Evolutionary conservation across 2,113 vertebrate genomes (phyloP).

Genomic region (Eretmochelys imbricata): DNA sequence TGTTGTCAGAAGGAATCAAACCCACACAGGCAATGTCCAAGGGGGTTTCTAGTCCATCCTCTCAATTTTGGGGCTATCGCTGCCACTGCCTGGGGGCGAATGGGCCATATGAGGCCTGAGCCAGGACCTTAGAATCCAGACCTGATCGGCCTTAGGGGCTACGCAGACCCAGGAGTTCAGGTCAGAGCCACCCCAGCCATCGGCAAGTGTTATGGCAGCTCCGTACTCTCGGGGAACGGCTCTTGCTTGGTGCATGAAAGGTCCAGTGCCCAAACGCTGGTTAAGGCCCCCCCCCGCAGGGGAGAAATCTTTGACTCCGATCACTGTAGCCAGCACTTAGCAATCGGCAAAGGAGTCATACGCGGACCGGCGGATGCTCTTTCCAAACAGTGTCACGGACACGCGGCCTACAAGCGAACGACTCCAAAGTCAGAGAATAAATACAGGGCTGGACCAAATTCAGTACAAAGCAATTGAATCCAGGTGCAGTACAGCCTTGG

Average conservation of each 20-base stretch:
- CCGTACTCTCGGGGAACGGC: neutral
- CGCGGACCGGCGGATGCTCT: neutral
- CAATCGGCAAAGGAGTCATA: neutral
- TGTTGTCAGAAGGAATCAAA: neutral
- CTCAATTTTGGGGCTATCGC: no score
- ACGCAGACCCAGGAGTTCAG: neutral
- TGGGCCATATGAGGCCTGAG: neutral
- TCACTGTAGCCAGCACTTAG: neutral
- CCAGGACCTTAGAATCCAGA: neutral
- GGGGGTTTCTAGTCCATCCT: neutral
- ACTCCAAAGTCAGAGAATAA: neutral
- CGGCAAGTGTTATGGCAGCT: neutral
- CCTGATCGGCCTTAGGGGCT: neutral
- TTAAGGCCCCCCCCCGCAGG: neutral
- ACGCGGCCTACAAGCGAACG: neutral
- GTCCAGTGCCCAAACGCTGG: neutral
- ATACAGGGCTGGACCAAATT: neutral
- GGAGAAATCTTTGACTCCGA: neutral
- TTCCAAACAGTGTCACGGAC: neutral
- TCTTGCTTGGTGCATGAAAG: neutral
- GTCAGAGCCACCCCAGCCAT: neutral
- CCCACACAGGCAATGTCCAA: neutral
- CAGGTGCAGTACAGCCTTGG: neutral
- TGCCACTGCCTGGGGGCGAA: neutral
- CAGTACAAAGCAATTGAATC: neutral